Evolutionary conservation across 2,113 vertebrate species (phyloP).

Genomic region (Sardina pilchardus): DNA sequence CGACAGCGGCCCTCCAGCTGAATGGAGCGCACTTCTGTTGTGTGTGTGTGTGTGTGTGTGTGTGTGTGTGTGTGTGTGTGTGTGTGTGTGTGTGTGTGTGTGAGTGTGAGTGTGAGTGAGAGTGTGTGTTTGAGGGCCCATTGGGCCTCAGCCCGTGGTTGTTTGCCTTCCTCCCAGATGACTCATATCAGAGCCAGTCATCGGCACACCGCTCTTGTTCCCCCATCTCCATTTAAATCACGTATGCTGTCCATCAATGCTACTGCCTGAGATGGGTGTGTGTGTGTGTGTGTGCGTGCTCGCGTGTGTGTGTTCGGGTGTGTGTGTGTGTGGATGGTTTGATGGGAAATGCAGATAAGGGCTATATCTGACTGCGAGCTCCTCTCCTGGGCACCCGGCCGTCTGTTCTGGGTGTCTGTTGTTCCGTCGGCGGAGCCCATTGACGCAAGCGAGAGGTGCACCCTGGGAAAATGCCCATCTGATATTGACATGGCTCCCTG

Average conservation of each 20-base stretch:
- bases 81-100: not conserved
- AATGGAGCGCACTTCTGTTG: not conserved
- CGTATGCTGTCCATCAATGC: not conserved
- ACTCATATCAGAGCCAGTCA: not conserved
- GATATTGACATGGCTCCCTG: not conserved
- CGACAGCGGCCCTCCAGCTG: not conserved
- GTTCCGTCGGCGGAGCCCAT: not conserved
- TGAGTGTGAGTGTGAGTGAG: not conserved
- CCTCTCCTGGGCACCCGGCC: not conserved
- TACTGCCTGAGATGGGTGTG: not conserved
- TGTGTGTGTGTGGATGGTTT: not conserved
- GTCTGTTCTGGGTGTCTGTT: not conserved
- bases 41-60: not conserved
- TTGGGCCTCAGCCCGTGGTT: not conserved
- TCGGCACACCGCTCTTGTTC: not conserved
- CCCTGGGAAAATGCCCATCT: not conserved
- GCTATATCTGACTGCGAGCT: not conserved
- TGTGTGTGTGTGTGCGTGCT: constrained; percentile 14
- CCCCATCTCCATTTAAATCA: constrained; percentile 1
- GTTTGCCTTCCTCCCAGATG: not conserved
- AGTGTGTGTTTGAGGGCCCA: not conserved
- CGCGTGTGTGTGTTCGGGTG: not conserved
- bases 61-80: not conserved
- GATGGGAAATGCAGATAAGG: not conserved
- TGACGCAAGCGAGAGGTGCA: not conserved